These are phyloP conservation scores for Plotosus lineatus DNA, from an alignment of 2,113 vertebrate species.

Conservation along the genomic window DNA sequence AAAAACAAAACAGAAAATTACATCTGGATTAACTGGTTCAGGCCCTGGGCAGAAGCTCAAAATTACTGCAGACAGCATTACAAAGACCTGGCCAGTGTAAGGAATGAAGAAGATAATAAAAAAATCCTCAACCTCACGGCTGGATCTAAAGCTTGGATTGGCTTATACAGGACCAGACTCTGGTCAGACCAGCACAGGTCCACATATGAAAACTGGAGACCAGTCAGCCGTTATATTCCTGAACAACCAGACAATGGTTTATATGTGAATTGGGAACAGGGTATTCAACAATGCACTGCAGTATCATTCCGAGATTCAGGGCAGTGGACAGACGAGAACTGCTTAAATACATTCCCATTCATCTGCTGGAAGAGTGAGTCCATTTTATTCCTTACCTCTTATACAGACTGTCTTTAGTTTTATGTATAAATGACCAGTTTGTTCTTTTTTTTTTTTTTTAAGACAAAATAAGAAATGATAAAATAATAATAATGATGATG, in stretches of 20 bases:
- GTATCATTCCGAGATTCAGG: constrained; percentile 24
- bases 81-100: constrained; percentile 38
- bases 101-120: constrained; percentile 33
- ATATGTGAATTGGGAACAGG: neutral
- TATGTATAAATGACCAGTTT: neutral
- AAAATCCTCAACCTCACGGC: neutral
- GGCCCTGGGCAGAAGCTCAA: constrained; percentile 30
- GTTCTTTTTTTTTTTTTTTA: no score
- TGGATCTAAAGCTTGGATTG: constrained; percentile 9
- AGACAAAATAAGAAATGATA: no score
- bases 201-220: constrained; percentile 34
- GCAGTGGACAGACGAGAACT: constrained; percentile 41
- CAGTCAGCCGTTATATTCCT: neutral
- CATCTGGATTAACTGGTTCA: neutral
- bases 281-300: constrained; percentile 15
- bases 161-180: constrained; percentile 36
- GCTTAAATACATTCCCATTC: constrained; percentile 12
- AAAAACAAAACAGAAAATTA: neutral
- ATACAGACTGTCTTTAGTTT: neutral
- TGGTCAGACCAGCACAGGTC: constrained; percentile 13
- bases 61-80: constrained; percentile 33
- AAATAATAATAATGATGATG: no score
- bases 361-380: constrained; percentile 36
- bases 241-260: constrained; percentile 37
- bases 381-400: neutral